Conservation (phyloP, 1,140 invertebrate genomes). For the Bombyx mandarina region DNA sequence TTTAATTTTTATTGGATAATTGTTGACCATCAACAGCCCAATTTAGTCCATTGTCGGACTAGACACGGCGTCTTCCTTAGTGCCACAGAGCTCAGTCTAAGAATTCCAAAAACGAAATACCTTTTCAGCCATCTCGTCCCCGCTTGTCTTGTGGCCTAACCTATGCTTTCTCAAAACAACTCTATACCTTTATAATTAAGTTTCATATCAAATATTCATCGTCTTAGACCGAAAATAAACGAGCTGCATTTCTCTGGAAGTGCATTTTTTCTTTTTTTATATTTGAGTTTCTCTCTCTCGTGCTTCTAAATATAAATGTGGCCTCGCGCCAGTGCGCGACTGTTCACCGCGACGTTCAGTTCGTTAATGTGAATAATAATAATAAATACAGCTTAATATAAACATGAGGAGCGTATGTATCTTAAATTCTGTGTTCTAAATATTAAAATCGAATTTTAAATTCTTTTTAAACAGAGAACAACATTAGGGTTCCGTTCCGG, state of each 20-base stretch:
- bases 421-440: no score
- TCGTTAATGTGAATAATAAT: constrained; percentile 9
- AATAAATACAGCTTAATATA: constrained; percentile 9
- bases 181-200: not conserved
- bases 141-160: no score
- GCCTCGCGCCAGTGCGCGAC: constrained; percentile 52
- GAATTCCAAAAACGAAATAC: no score
- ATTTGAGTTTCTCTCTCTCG: constrained; percentile 19
- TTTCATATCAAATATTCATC: constrained; percentile 1
- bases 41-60: no score
- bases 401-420: constrained; percentile 5
- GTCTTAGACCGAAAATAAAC: constrained; percentile 44
- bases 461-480: constrained; percentile 30
- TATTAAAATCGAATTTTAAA: constrained; percentile 1
- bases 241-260: constrained; percentile 56
- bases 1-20: no score
- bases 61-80: no score
- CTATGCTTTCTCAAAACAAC: no score
- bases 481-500: constrained; percentile 48
- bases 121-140: no score
- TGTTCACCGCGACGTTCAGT: constrained; percentile 42
- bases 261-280: constrained; percentile 42
- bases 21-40: no score
- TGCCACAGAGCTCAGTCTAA: no score
- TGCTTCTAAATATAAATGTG: constrained; percentile 58